Percentiles rank a stretch among this genome's conserved stretches.
Conservation (phyloP, 2,113 vertebrate genomes). For the Thunnus maccoyii region DNA sequence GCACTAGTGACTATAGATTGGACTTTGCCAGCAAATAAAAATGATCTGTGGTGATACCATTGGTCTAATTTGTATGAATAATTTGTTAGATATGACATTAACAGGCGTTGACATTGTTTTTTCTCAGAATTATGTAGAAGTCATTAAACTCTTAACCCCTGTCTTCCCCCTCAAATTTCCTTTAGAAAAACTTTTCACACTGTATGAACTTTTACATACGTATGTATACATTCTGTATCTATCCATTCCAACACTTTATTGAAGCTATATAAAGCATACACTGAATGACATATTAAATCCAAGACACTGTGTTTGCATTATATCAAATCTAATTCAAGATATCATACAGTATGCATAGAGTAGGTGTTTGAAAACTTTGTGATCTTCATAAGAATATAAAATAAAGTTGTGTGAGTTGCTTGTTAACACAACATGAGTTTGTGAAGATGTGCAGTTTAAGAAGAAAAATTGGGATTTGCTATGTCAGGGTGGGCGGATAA, state of each 20-base stretch:
- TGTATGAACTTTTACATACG: not conserved
- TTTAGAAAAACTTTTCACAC: not conserved
- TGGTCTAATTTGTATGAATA: too few species aligned
- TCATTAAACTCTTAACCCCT: too few species aligned
- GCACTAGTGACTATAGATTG: too few species aligned
- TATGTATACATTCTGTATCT: not conserved
- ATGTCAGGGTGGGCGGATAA: not conserved
- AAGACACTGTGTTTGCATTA: not conserved
- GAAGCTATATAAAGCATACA: not conserved
- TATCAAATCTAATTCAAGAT: not conserved
- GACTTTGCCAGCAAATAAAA: not conserved
- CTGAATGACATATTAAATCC: not conserved
- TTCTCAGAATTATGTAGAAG: too few species aligned
- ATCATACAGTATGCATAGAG: not conserved
- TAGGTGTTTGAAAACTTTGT: not conserved
- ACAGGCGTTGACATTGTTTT: too few species aligned
- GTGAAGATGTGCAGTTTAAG: conserved; percentile 29
- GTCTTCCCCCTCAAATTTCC: too few species aligned
- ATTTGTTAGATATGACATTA: too few species aligned
- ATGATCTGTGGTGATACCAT: not conserved
- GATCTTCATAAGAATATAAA: conserved; percentile 9
- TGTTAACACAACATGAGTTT: conserved; percentile 9
- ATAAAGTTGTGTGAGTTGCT: conserved; percentile 7
- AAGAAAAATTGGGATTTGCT: conserved; percentile 40
- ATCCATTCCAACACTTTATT: not conserved